These are phyloP conservation scores for Tetheella fluctuosa DNA, from an alignment of 2,888 invertebrate genomes.

Conservation along the genomic window DNA sequence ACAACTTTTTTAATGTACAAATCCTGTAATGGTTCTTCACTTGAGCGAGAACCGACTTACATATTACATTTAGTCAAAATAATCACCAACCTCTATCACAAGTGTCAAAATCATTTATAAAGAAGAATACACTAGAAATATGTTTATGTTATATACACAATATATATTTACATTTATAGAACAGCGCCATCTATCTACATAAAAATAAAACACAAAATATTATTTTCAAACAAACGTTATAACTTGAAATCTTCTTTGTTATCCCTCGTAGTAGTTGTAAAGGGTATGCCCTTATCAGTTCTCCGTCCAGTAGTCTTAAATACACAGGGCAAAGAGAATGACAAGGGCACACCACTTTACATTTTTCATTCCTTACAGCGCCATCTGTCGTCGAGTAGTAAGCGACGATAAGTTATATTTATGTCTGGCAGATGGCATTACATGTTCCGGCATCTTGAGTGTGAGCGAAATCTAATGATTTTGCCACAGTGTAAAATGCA, in stretches of 20 bases:
- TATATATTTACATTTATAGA: background rate
- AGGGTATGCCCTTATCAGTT: slow-evolving; percentile 98
- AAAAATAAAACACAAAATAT: background rate
- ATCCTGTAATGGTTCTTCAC: too few species aligned
- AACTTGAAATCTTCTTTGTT: slow-evolving; percentile 6
- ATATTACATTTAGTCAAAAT: too few species aligned
- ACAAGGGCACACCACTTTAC: slow-evolving; percentile 90
- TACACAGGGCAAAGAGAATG: slow-evolving; percentile 96
- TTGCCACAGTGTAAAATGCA: slow-evolving; percentile 53
- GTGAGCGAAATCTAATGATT: slow-evolving; percentile 29
- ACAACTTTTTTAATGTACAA: too few species aligned
- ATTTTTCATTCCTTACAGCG: slow-evolving; percentile 31
- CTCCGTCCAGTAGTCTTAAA: slow-evolving; percentile 96
- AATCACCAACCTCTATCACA: too few species aligned
- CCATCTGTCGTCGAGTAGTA: slow-evolving; percentile 52
- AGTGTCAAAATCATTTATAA: too few species aligned
- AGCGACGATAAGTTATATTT: slow-evolving; percentile 25
- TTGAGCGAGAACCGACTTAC: too few species aligned
- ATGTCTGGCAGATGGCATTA: slow-evolving; percentile 35
- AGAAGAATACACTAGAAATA: too few species aligned
- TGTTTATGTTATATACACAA: too few species aligned
- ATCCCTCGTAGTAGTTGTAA: slow-evolving; percentile 48
- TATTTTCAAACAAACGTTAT: background rate
- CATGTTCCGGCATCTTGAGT: slow-evolving; percentile 51
- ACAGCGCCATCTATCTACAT: background rate